These are phyloP conservation scores for Scaptomyza montana DNA, from an alignment of 1,140 invertebrate genomes.

Conservation along the genomic window DNA sequence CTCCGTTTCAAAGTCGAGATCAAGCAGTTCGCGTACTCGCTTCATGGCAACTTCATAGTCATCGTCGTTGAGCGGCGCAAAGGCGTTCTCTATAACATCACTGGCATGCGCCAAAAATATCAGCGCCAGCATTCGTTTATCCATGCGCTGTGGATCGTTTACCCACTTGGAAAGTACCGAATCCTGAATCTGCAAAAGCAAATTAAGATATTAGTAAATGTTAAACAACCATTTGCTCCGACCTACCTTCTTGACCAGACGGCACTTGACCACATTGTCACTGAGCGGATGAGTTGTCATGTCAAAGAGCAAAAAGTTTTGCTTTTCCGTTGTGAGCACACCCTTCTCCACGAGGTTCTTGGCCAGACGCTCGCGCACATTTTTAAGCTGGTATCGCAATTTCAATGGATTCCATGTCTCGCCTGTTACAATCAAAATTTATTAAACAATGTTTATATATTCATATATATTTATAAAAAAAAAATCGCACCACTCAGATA, in stretches of 20 bases:
- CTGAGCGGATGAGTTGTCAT: slow-evolving; percentile 99
- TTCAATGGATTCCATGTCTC: slow-evolving; percentile 99
- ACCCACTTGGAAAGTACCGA: slow-evolving; percentile 98
- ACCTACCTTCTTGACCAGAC: slow-evolving; percentile 96
- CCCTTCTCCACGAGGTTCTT: slow-evolving; percentile 99
- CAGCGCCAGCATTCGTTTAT: slow-evolving; percentile 95
- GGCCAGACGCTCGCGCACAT: slow-evolving; percentile 98
- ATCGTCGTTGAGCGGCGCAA: slow-evolving; percentile 98
- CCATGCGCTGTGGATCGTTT: slow-evolving; percentile 98
- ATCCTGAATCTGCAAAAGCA: slow-evolving; percentile 93
- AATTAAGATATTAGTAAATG: neutral
- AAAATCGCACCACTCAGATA: slow-evolving; percentile 97
- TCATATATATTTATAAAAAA: neutral
- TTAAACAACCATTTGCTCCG: too few species aligned
- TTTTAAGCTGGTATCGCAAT: slow-evolving; percentile 98
- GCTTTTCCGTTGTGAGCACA: slow-evolving; percentile 99
- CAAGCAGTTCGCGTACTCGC: slow-evolving; percentile 96
- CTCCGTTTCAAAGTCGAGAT: slow-evolving; percentile 98
- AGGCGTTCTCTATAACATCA: slow-evolving; percentile 99
- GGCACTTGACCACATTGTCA: slow-evolving; percentile 97
- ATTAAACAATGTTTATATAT: slow-evolving; percentile 14
- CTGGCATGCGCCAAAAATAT: slow-evolving; percentile 98
- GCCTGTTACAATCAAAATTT: slow-evolving; percentile 86
- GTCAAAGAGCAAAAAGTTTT: slow-evolving; percentile 99
- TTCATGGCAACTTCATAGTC: slow-evolving; percentile 99